A percentile compares a stretch with the other conserved stretches of the same genome.
Conservation (phyloP, 2,797 vertebrate species). For the Coendou prehensilis region DNA sequence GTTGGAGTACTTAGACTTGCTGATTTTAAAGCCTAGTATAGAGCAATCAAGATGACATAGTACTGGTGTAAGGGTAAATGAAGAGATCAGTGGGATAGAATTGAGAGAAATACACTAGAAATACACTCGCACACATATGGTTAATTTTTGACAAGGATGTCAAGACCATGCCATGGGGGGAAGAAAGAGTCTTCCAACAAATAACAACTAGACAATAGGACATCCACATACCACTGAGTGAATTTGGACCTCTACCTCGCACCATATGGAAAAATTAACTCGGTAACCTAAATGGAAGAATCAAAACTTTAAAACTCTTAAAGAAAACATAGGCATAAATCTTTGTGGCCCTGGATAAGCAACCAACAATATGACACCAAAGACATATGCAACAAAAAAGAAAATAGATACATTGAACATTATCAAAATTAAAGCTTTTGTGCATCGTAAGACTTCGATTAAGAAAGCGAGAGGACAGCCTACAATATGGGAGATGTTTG, state of each 20-base stretch:
- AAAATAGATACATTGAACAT: neutral
- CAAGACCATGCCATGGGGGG: neutral
- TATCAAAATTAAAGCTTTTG: neutral
- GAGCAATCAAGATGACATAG: neutral
- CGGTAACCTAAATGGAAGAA: neutral
- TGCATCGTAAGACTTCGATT: neutral
- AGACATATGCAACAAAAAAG: neutral
- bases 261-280: slow-evolving; percentile 13
- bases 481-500: neutral
- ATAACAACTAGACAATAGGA: neutral
- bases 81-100: neutral
- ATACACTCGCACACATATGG: neutral
- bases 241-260: neutral
- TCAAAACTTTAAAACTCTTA: neutral
- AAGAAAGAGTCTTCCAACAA: neutral
- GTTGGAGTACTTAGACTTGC: neutral
- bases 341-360: neutral
- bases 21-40: neutral
- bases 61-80: neutral
- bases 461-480: neutral
- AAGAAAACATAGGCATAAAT: neutral
- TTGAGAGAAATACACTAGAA: neutral
- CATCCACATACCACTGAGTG: neutral
- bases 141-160: neutral
- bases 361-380: neutral